phyloP scores from a whole-genome alignment of 2,113 vertebrate genomes.

The Cephalopholis sonnerati region DNA sequence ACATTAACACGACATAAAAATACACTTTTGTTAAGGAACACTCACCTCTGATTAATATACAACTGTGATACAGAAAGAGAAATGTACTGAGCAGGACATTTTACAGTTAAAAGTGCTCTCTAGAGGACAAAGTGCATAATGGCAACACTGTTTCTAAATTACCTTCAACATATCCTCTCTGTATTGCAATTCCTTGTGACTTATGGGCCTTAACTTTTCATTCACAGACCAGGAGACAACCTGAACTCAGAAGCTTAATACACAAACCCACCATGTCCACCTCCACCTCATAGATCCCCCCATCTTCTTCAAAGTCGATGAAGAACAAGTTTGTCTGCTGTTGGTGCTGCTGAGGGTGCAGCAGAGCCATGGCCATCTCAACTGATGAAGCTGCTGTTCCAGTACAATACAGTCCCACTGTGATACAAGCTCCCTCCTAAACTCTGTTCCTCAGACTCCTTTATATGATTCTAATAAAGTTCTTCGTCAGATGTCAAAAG shows the following conservation, averaged over 20 bases:
- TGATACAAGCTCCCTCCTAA: background rate
- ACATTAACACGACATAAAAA: no score
- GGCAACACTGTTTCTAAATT: background rate
- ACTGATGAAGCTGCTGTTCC: conserved; percentile 7
- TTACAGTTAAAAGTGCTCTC: background rate
- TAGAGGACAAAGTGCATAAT: background rate
- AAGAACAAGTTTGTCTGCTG: conserved; percentile 65
- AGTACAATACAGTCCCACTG: background rate
- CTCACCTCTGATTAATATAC: no score
- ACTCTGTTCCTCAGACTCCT: background rate
- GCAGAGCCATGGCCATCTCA: conserved; percentile 71
- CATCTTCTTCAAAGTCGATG: conserved; percentile 84
- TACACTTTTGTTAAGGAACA: background rate
- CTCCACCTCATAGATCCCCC: conserved; percentile 81
- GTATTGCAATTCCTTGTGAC: no score
- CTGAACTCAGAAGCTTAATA: background rate
- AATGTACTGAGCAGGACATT: background rate
- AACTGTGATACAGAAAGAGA: background rate
- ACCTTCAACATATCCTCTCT: background rate
- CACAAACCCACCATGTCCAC: conserved; percentile 82
- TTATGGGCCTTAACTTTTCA: background rate
- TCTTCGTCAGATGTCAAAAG: background rate
- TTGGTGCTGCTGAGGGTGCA: conserved; percentile 68
- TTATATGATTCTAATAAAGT: background rate
- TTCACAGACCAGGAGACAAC: background rate